These are phyloP conservation scores for Drosophila subobscura DNA, from an alignment of 1,140 invertebrate species.

Conservation along the genomic window DNA sequence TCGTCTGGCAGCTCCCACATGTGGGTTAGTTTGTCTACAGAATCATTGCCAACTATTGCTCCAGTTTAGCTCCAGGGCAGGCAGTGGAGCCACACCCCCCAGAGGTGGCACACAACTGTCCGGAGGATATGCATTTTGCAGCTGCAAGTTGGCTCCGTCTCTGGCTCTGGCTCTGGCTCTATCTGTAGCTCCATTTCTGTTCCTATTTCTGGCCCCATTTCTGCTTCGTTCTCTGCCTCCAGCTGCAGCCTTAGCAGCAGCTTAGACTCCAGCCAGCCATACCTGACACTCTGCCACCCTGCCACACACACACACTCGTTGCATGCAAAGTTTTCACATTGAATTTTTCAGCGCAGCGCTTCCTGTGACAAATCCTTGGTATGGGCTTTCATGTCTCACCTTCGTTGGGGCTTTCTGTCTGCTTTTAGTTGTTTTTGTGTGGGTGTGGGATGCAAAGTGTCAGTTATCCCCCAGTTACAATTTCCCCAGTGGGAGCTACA, in stretches of 20 bases:
- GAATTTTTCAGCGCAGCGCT: constrained; percentile 71
- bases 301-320: constrained; percentile 5
- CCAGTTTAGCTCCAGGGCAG: constrained; percentile 40
- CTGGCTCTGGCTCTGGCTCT: too few species aligned
- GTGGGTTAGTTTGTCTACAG: constrained; percentile 54
- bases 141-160: too few species aligned
- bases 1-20: constrained; percentile 33
- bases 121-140: too few species aligned
- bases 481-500: constrained; percentile 12
- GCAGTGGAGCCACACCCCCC: constrained; percentile 15
- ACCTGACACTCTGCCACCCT: constrained; percentile 34
- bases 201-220: too few species aligned
- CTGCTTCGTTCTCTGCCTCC: too few species aligned
- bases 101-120: constrained; percentile 48
- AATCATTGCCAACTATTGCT: constrained; percentile 62
- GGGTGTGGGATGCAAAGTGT: constrained; percentile 28
- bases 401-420: constrained; percentile 1
- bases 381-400: constrained; percentile 7
- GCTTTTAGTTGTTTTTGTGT: constrained; percentile 12
- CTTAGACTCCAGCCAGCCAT: constrained; percentile 64
- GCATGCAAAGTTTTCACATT: constrained; percentile 76
- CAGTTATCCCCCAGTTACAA: constrained; percentile 53
- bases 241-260: constrained; percentile 64
- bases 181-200: constrained; percentile 40
- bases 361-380: constrained; percentile 63